Conservation (phyloP, 2,888 invertebrate species). For the Trachelus tabidus region DNA sequence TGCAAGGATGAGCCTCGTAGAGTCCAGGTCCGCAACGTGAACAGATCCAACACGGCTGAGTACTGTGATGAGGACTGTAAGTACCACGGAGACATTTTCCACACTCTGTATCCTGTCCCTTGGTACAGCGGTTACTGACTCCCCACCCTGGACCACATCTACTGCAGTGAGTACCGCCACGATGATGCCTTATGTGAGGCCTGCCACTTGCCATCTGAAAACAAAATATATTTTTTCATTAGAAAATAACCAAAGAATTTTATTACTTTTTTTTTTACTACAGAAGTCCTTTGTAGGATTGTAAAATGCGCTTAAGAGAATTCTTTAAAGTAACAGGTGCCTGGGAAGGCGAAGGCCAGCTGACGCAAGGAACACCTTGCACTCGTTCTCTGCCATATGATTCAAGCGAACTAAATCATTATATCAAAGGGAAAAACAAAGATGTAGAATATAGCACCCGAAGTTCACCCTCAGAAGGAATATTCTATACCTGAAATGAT, state of each 20-base stretch:
- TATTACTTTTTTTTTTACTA: conserved; percentile 1
- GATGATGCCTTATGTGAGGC: conserved; percentile 58
- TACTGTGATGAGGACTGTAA: conserved; percentile 64
- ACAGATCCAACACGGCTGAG: conserved; percentile 65
- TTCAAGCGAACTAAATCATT: conserved; percentile 31
- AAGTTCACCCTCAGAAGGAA: neutral
- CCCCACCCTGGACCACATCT: conserved; percentile 65
- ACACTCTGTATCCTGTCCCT: conserved; percentile 61
- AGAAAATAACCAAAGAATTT: neutral
- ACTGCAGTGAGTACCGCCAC: conserved; percentile 59
- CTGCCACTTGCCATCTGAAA: conserved; percentile 12
- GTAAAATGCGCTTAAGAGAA: conserved; percentile 7
- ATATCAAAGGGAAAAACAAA: conserved; percentile 23
- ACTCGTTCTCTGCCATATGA: conserved; percentile 14
- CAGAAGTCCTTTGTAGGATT: neutral
- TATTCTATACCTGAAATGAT: neutral
- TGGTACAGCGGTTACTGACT: conserved; percentile 52
- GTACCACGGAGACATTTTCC: conserved; percentile 57
- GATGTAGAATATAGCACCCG: conserved; percentile 22
- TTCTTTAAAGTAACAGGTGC: conserved; percentile 47
- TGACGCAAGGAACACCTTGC: conserved; percentile 54
- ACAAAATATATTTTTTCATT: neutral
- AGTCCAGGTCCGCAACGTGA: conserved; percentile 64
- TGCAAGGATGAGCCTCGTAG: conserved; percentile 65
- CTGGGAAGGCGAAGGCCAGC: conserved; percentile 43